phyloP scores from a whole-genome alignment of 2,888 invertebrate species.

The Mimachlamys varia region DNA sequence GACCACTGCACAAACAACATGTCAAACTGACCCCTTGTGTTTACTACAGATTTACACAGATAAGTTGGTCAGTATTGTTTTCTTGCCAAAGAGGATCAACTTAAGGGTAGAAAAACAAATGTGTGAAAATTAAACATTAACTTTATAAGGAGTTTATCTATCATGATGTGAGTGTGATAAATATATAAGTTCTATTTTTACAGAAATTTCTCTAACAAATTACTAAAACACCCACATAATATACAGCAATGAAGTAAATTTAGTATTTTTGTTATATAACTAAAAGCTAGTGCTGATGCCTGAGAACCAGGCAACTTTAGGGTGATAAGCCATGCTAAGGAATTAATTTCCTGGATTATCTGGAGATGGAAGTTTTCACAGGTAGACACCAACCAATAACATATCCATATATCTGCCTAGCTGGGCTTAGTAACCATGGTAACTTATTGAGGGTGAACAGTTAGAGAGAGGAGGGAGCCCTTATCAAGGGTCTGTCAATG shows the following conservation, averaged over 20 bases:
- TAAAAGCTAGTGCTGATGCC: neutral
- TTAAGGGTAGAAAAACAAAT: neutral
- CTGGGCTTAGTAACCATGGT: neutral
- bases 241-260: neutral
- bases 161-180: neutral
- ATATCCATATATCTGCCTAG: neutral
- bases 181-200: conserved; percentile 17
- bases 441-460: neutral
- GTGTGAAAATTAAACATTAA: conserved; percentile 15
- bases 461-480: conserved; percentile 3
- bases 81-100: conserved; percentile 1
- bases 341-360: neutral
- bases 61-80: conserved; percentile 4
- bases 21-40: neutral
- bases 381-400: neutral
- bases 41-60: neutral
- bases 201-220: neutral
- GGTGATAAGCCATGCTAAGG: neutral
- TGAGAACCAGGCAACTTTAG: neutral
- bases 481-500: neutral
- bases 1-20: conserved; percentile 33
- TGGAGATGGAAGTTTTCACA: neutral
- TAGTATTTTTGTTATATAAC: neutral
- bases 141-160: neutral
- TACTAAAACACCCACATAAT: neutral